Conservation (phyloP, 30 jellyfish, hydroid and myxozoan species). For the Hydractinia symbiolongicarpus region DNA sequence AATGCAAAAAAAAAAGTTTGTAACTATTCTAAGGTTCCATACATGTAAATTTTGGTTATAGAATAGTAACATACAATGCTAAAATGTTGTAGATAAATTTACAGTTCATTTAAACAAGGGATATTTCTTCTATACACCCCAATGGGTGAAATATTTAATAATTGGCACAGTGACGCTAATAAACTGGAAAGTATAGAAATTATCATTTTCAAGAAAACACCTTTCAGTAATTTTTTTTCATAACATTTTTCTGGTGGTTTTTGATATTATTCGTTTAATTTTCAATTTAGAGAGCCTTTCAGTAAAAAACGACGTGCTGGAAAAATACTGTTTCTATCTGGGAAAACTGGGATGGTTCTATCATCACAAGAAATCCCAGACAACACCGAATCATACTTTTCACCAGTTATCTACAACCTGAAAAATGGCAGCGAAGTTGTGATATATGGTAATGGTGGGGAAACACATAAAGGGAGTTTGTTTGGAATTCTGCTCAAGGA, state of each 20-base stretch:
- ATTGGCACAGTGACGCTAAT: too few relatives aligned
- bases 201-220: neutral
- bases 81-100: too few relatives aligned
- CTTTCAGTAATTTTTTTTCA: neutral
- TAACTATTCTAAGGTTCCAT: too few relatives aligned
- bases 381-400: conserved; percentile 64
- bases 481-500: conserved; percentile 58
- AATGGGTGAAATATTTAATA: too few relatives aligned
- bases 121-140: too few relatives aligned
- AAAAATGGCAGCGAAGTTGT: conserved; percentile 64
- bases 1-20: too few relatives aligned
- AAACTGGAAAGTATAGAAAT: too few relatives aligned
- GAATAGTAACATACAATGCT: too few relatives aligned
- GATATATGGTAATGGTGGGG: conserved; percentile 89
- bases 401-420: conserved; percentile 73
- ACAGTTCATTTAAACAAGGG: too few relatives aligned
- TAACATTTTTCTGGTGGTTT: neutral
- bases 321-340: conserved; percentile 58
- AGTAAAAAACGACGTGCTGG: conserved; percentile 54
- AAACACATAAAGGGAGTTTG: conserved; percentile 73
- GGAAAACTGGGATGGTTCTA: conserved; percentile 57
- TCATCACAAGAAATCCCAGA: conserved; percentile 64
- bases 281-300: conserved; percentile 52
- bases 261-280: too few relatives aligned
- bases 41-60: too few relatives aligned